Percentiles rank a stretch among this genome's conserved stretches.
These are phyloP conservation scores for Hyalella azteca DNA, from an alignment of 2,888 invertebrate species.

Conservation along the genomic window DNA sequence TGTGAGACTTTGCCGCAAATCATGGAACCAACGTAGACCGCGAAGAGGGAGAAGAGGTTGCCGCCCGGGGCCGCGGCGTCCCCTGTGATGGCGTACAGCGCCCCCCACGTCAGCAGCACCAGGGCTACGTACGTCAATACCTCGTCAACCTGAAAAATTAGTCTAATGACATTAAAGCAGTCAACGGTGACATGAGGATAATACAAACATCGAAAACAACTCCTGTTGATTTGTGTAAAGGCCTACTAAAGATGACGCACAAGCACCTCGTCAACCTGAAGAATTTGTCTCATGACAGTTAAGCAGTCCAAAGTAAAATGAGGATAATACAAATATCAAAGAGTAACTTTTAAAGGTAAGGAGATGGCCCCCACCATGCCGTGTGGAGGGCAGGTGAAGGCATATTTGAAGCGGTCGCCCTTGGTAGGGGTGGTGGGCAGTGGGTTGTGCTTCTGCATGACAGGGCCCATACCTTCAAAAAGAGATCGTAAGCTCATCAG, in stretches of 20 bases:
- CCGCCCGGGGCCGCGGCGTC: slow-evolving; percentile 61
- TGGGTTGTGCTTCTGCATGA: slow-evolving; percentile 43
- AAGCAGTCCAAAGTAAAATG: too few species aligned
- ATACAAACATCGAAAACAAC: too few species aligned
- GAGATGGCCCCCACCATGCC: slow-evolving; percentile 45
- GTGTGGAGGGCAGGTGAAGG: slow-evolving; percentile 58
- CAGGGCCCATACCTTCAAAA: too few species aligned
- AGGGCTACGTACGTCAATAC: slow-evolving; percentile 75
- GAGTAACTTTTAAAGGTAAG: too few species aligned
- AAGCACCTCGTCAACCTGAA: slow-evolving; percentile 83
- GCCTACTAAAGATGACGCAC: too few species aligned
- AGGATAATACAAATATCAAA: too few species aligned
- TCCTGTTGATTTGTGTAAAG: too few species aligned
- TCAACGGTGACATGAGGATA: too few species aligned
- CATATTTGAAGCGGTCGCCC: slow-evolving; percentile 44
- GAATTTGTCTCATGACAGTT: too few species aligned
- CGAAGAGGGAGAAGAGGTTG: slow-evolving; percentile 50
- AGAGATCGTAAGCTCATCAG: too few species aligned
- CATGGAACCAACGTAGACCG: slow-evolving; percentile 39
- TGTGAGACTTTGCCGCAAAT: slow-evolving; percentile 74
- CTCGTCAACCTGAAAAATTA: slow-evolving; percentile 83
- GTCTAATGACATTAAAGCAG: too few species aligned
- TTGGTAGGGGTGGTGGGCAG: slow-evolving; percentile 41
- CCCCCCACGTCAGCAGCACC: slow-evolving; percentile 75
- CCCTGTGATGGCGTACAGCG: slow-evolving; percentile 78